Conservation (phyloP, 2,888 invertebrate species). For the Rotaria sp. region DNA sequence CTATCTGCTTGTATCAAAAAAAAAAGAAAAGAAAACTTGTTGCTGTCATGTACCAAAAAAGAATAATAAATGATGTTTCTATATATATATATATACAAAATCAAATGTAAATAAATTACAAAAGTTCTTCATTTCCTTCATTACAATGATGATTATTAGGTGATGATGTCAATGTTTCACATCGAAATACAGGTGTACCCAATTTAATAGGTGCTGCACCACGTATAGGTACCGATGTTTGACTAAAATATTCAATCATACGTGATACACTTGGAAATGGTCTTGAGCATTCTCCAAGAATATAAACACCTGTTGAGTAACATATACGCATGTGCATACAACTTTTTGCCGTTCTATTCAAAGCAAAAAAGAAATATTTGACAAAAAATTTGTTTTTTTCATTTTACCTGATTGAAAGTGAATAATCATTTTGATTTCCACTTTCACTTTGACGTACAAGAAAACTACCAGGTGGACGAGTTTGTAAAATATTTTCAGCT, state of each 20-base stretch:
- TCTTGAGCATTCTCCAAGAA: constrained; percentile 82
- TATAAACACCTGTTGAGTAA: constrained; percentile 71
- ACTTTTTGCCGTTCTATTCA: constrained; percentile 78
- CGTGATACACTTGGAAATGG: constrained; percentile 86
- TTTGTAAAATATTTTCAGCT: constrained; percentile 37
- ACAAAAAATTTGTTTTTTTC: not conserved
- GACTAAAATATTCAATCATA: constrained; percentile 84
- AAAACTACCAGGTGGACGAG: constrained; percentile 63
- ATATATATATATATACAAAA: not conserved
- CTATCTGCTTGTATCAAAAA: not conserved
- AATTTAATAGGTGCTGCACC: constrained; percentile 72
- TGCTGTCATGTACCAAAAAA: not conserved
- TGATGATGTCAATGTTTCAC: not conserved
- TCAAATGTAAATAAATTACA: constrained; percentile 11
- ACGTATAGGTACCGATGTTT: constrained; percentile 82
- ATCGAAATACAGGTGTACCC: constrained; percentile 29
- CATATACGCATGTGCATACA: constrained; percentile 91
- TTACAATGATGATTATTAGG: not conserved
- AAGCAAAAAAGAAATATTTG: not conserved
- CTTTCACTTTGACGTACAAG: constrained; percentile 41
- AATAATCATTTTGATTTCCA: constrained; percentile 40
- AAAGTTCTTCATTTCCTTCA: not conserved
- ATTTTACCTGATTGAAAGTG: constrained; percentile 37
- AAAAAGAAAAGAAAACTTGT: not conserved
- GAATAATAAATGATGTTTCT: not conserved